Base-by-base conservation (phyloP, 2,797 vertebrate species). In the Miichthys miiuy region DNA sequence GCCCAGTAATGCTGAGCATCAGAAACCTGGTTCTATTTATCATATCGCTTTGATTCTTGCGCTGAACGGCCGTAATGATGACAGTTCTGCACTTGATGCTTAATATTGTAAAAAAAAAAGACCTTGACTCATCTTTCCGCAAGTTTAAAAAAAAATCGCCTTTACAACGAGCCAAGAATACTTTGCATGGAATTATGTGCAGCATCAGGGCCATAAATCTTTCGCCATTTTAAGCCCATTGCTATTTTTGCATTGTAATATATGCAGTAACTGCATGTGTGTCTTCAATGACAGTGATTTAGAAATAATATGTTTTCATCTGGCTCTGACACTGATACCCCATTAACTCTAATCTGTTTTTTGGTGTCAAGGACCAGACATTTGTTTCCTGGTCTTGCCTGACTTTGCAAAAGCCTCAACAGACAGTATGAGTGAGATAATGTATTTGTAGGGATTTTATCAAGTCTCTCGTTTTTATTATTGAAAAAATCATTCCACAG, bases 1-100 rank as follows among this genome's bases (percentile, higher is more conserved):
- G 72, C 82, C 71, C 25, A 27, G 46, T 46, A 66, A 62, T 78
- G 68, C 81, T 61, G 76, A 77, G 72, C 80, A 69, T 56, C 72
- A 67, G 51, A 57, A 62, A 56, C 63, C 14, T 0, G n/a, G 1
- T 66, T 80, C 68, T 66, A 67, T 89, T 86, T 64, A 75, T 83
- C 72, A 73, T 82, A 71, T 75, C 56, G 67, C 75, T 84, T 80
- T 71, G 71, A 80, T 63, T 82, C 60, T 30, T 14, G 65, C 58
- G 11, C 30, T 72, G 75, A 83, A 54, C 12, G 16, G 30, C 66
- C n/a, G 16, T 69, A 69, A 77, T 44, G 77, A 77, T 67, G 78
- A 85, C 65, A 79, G 64, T 62, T 68, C 73, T 74, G 62, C 72
- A 70, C 60, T 64, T 55, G 63, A 68, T 66, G 57, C 47, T 62